Base-by-base conservation (phyloP, 2,113 vertebrate species). In the Carettochelys insculpta region DNA sequence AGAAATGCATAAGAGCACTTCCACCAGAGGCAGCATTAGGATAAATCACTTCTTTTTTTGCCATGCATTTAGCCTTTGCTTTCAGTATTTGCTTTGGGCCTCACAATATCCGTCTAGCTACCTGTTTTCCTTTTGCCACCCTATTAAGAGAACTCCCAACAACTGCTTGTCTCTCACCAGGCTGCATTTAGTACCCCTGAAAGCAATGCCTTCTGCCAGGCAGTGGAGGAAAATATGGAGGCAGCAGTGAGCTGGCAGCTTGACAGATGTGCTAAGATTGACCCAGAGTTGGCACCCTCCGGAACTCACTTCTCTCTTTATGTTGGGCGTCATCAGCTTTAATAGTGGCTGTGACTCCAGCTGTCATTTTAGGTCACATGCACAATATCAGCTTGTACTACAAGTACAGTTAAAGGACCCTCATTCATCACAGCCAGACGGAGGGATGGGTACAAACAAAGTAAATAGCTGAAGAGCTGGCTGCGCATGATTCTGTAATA, bases 201-300 rank as follows among this genome's bases (percentile, higher is more conserved):
- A 96, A 94, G 94, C 94, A 56, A 87, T 88, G 94, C 96, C 94
- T 97, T 96, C 94, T 95, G 95, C 93, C 92, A 71, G 81, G 71
- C 6, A 0, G 87, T 65, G 82, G 90, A 83, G 77, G 85, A 78
- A 81, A 94, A 85, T 89, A n/a, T 89, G 22, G 85, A 95, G 92
- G 41, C 90, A 96, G 94, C 92, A 91, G 76, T 92, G 92, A 97
- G 92, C 94, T 96, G 95, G 96, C 96, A 97, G 96, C 92, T 94
- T 97, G 96, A 97, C 96, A 95, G 95, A 96, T 95, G 92, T 92
- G 96, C 96, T 94, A 93, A 95, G 95, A 95, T 94, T 96, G 96
- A 97, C 96, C 95, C 92, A 92, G 94, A 92, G 92, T 92, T 94
- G 95, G 92, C 96, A 97, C 94, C 96, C 96, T 95, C 94, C 94